Conservation (phyloP, 2,797 vertebrate genomes). For the Xenops minutus region DNA sequence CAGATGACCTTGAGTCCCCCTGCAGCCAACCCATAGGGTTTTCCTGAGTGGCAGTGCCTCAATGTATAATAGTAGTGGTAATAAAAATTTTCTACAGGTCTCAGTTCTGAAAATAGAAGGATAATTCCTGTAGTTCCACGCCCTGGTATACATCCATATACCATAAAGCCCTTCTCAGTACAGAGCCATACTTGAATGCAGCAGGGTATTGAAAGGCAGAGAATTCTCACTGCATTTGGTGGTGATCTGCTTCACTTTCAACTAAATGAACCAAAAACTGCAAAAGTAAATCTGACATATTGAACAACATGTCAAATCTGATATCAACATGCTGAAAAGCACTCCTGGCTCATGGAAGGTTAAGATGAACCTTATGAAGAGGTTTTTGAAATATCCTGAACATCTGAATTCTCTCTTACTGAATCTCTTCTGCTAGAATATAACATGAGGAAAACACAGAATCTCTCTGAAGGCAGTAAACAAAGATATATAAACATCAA, state of each 20-base stretch:
- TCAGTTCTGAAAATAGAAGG: background rate
- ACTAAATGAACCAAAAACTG: fast-evolving
- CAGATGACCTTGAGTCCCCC: background rate
- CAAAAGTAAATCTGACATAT: background rate
- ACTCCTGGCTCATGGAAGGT: fast-evolving
- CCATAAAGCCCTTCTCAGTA: background rate
- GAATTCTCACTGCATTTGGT: background rate
- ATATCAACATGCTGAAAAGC: background rate
- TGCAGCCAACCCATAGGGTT: background rate
- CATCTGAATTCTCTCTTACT: background rate
- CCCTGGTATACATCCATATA: background rate
- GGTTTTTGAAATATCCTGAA: background rate
- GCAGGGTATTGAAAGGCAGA: background rate
- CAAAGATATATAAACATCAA: background rate
- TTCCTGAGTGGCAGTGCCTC: background rate
- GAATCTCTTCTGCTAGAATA: background rate
- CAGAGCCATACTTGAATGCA: background rate
- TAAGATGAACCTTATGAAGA: background rate
- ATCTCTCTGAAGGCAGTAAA: background rate
- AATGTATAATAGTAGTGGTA: background rate
- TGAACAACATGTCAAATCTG: background rate
- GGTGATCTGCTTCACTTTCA: background rate
- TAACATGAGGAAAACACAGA: background rate
- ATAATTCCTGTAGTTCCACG: background rate
- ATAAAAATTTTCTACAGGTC: background rate